Evolutionary conservation across 2,113 vertebrate species (phyloP), one percentile per base, ranked within the genome.

Genomic region (Coptodon rendalli): DNA sequence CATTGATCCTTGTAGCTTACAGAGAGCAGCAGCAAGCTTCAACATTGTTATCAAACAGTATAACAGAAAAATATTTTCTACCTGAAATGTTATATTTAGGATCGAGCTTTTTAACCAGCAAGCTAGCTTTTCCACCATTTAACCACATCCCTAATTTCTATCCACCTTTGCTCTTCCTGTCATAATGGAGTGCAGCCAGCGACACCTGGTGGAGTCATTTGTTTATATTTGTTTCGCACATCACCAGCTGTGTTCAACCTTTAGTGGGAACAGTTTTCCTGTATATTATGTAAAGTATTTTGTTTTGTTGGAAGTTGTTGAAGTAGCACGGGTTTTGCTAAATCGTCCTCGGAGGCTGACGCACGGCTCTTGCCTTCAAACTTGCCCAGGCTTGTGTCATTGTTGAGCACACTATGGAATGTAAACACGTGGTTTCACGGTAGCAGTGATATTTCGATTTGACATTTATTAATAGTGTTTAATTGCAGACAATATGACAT

Each of bases 101-200:
- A 16, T 71, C 0, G n/a, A 71, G 38, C 12, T 43, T 71, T 71
- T 71, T 24, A 71, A 24, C 66, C 66, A 71, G 12, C 36, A 0
- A 71, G 38, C 38, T n/a, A 40, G 66, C n/a, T 71, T 71, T 71
- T 43, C 66, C 38, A 43, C 38, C 19, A 24, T 71, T 11, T 6
- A 71, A 24, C 5, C 36, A 43, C 34, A 24, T 43, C n/a, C 12
- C 5, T 71, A 24, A 71, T 71, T 71, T 24, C 66, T 24, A 3
- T 43, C 8, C 7, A 71, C 12, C n/a, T 6, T 71, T 2, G 61
- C 34, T 68, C 61, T 38, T 68, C 34, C 0, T 68, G 34, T 68
- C 34, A 22, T 0, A 38, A 22, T 38, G 19, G 2, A 13, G 66
- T 24, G 66, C 36, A 71, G n/a, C 12, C 66, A 43, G 36, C 2